These are phyloP conservation scores for Myiopsitta monachus DNA, from an alignment of 2,113 vertebrate genomes.

Conservation along the genomic window DNA sequence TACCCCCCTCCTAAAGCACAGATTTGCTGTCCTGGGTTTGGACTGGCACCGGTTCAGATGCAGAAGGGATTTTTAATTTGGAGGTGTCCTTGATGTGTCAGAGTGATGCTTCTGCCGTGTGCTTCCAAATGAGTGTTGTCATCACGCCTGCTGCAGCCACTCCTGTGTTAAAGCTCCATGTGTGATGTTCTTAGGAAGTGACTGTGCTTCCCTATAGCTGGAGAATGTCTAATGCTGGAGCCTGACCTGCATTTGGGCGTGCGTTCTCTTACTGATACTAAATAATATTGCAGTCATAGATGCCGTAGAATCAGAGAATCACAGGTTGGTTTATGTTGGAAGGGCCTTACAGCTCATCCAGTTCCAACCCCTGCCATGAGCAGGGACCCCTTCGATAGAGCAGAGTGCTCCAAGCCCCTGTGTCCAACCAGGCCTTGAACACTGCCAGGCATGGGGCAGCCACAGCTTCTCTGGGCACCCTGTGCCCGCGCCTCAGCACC, in stretches of 20 bases:
- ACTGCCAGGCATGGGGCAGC: no score
- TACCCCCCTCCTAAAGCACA: not conserved
- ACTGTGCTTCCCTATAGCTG: not conserved
- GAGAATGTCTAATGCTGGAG: not conserved
- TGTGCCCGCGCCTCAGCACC: no score
- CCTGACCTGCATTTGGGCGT: fast-evolving
- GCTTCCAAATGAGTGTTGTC: not conserved
- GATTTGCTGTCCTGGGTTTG: not conserved
- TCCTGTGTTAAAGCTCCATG: not conserved
- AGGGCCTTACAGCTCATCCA: not conserved
- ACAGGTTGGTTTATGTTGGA: not conserved
- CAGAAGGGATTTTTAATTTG: not conserved
- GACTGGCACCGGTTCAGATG: not conserved
- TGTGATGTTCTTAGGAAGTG: not conserved
- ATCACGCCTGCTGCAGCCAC: fast-evolving
- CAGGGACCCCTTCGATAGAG: not conserved
- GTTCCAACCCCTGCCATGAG: not conserved
- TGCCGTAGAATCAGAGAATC: not conserved
- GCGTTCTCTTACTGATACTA: no score
- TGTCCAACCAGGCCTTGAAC: no score
- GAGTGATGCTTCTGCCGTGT: not conserved
- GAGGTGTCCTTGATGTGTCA: not conserved
- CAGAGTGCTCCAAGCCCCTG: no score
- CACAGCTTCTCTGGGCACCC: no score
- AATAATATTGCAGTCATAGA: not conserved